Evolutionary conservation across 2,797 vertebrate species (phyloP).

Genomic region (Nothura maculosa): DNA sequence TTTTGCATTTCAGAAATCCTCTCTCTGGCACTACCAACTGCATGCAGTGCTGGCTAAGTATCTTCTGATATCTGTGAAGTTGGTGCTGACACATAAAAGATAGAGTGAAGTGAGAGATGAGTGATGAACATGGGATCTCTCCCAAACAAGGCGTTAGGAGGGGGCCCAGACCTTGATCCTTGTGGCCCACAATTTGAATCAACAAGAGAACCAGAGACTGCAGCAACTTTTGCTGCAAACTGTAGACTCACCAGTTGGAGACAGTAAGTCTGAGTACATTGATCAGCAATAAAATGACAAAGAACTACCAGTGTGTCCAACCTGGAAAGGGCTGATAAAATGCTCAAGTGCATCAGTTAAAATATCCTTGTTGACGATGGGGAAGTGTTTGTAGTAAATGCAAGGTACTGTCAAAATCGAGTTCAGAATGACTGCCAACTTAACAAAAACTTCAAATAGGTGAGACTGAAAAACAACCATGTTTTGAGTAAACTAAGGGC

Average conservation of each 20-base stretch:
- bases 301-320: neutral
- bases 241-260: neutral
- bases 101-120: neutral
- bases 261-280: neutral
- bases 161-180: neutral
- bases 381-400: neutral
- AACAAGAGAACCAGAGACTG: neutral
- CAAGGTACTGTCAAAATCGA: neutral
- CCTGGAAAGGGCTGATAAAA: neutral
- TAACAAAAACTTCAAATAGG: neutral
- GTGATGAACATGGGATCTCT: neutral
- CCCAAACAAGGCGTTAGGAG: neutral
- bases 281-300: neutral
- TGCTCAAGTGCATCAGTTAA: neutral
- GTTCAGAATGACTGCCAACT: neutral
- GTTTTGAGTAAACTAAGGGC: neutral
- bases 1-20: neutral
- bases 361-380: neutral
- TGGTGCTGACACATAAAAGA: neutral
- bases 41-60: neutral
- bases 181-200: neutral
- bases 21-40: neutral
- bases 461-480: neutral
- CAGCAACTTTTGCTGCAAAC: neutral
- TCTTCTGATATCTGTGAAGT: neutral